These are phyloP conservation scores for Apomyelois bistriatella DNA, from an alignment of 2,888 invertebrate genomes.

Conservation along the genomic window DNA sequence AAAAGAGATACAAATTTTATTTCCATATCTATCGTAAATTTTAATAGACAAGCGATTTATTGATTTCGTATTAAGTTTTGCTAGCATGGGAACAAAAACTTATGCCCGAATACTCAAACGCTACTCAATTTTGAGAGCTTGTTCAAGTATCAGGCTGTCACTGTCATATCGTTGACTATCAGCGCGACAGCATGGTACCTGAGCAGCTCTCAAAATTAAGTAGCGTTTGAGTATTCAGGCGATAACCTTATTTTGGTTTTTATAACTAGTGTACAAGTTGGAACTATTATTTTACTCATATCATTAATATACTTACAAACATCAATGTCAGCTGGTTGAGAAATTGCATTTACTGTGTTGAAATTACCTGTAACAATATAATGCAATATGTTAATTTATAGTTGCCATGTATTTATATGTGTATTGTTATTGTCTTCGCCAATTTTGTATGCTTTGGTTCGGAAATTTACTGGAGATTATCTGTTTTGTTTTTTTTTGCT, in stretches of 20 bases:
- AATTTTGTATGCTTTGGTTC: too few species aligned
- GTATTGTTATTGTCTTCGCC: too few species aligned
- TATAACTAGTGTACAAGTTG: not conserved
- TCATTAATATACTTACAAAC: not conserved
- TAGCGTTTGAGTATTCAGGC: too few species aligned
- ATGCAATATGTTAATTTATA: not conserved
- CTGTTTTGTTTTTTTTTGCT: too few species aligned
- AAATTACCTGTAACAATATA: conserved; percentile 1
- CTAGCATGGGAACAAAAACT: not conserved
- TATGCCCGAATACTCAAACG: too few species aligned
- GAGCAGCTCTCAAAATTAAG: too few species aligned
- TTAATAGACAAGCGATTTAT: not conserved
- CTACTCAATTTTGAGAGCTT: too few species aligned
- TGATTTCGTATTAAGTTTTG: not conserved
- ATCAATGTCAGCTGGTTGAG: not conserved
- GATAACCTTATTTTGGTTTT: not conserved
- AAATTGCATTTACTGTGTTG: not conserved
- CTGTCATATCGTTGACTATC: too few species aligned
- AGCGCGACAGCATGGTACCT: too few species aligned
- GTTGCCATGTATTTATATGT: too few species aligned
- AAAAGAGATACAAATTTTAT: conserved; percentile 9
- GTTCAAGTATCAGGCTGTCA: too few species aligned
- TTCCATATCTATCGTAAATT: conserved; percentile 1
- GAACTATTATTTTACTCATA: not conserved
- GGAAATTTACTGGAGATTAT: too few species aligned